A percentile compares a stretch with the other conserved stretches of the same genome.
These are phyloP conservation scores for Campoplex nolae DNA, from an alignment of 2,888 invertebrate species.

Conservation along the genomic window DNA sequence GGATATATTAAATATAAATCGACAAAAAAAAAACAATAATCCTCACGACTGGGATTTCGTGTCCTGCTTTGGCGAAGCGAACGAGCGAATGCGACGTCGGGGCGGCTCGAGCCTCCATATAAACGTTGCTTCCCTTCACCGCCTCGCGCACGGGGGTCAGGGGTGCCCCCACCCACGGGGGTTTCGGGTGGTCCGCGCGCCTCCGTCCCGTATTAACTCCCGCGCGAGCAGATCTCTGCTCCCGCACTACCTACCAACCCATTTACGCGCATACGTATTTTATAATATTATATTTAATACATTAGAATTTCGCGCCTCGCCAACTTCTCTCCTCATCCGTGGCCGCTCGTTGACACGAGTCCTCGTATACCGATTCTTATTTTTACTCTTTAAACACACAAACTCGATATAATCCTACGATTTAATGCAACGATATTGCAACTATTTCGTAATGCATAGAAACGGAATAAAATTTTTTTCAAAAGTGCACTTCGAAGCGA, in stretches of 20 bases:
- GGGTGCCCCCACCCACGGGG: slow-evolving; percentile 82
- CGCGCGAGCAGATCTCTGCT: slow-evolving; percentile 64
- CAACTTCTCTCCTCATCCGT: slow-evolving; percentile 9
- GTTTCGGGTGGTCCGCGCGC: slow-evolving; percentile 81
- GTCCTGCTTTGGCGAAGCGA: slow-evolving; percentile 83
- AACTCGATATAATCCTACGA: not conserved
- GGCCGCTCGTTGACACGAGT: slow-evolving; percentile 47
- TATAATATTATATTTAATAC: not conserved
- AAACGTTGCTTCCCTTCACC: slow-evolving; percentile 85
- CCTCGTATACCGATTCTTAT: slow-evolving; percentile 33
- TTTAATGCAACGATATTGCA: not conserved
- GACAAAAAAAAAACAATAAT: slow-evolving; percentile 46
- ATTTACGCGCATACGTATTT: not conserved
- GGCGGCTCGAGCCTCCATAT: slow-evolving; percentile 83
- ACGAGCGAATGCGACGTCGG: slow-evolving; percentile 84
- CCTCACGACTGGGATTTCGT: slow-evolving; percentile 71
- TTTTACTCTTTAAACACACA: not conserved
- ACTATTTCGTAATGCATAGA: slow-evolving; percentile 11
- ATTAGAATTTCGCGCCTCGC: slow-evolving; percentile 3
- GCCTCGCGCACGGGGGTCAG: slow-evolving; percentile 81
- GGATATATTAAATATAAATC: slow-evolving; percentile 26
- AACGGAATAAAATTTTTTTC: not conserved
- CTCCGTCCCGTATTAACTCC: slow-evolving; percentile 61
- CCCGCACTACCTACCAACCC: slow-evolving; percentile 6
- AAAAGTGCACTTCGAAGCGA: slow-evolving; percentile 30